phyloP scores from a whole-genome alignment of 2,888 invertebrate species.

The Acleris literana region DNA sequence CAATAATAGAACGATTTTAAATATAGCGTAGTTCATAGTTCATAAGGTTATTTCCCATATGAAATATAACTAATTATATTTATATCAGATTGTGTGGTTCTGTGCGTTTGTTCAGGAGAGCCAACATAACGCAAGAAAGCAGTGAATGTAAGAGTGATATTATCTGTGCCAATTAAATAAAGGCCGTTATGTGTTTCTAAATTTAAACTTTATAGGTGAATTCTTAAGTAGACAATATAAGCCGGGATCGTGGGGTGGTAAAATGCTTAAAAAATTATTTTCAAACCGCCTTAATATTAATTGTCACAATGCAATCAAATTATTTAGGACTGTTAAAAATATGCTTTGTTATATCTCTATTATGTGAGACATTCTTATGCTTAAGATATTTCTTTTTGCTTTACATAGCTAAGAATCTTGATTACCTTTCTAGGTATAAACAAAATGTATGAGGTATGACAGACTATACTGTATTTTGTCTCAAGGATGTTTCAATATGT shows the following conservation, averaged over 20 bases:
- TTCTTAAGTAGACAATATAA: slow-evolving; percentile 14
- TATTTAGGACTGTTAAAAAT: too few species aligned
- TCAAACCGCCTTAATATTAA: too few species aligned
- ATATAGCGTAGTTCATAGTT: slow-evolving; percentile 24
- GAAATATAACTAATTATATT: background rate
- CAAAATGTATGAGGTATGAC: too few species aligned
- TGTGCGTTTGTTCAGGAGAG: slow-evolving; percentile 3
- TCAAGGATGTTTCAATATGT: too few species aligned
- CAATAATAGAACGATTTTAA: slow-evolving; percentile 10
- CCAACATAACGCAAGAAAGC: slow-evolving; percentile 14
- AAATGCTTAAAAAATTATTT: too few species aligned
- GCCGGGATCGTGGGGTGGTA: background rate
- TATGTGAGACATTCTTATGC: too few species aligned
- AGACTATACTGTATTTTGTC: too few species aligned
- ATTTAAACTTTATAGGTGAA: slow-evolving; percentile 20
- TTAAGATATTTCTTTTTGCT: too few species aligned
- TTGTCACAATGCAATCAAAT: too few species aligned
- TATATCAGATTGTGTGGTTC: slow-evolving; percentile 12
- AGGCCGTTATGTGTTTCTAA: slow-evolving; percentile 27
- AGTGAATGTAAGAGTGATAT: slow-evolving; percentile 24
- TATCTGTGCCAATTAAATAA: slow-evolving; percentile 32
- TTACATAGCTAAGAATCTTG: too few species aligned
- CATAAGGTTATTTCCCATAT: slow-evolving; percentile 10
- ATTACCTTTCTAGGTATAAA: too few species aligned
- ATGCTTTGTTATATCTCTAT: too few species aligned